A percentile compares a stretch with the other conserved stretches of the same genome.
phyloP scores from a whole-genome alignment of 2,113 vertebrate genomes.

The Guaruba guarouba region DNA sequence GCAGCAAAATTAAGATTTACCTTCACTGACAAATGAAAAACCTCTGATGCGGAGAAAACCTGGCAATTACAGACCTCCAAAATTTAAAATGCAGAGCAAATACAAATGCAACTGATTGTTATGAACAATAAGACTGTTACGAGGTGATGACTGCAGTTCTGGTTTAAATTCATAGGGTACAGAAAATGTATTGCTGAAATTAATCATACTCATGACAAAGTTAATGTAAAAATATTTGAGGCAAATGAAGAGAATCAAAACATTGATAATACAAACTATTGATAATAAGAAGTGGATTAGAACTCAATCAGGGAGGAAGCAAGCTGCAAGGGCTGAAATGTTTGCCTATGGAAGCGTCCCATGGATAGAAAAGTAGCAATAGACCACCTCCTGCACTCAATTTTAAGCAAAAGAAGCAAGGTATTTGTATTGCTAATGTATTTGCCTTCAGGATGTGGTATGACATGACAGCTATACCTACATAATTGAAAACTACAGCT shows the following conservation, averaged over 20 bases:
- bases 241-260: neutral
- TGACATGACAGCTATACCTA: neutral
- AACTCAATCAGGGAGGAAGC: neutral
- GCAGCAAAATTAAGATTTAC: neutral
- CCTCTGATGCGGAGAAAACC: neutral
- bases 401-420: neutral
- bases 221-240: neutral
- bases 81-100: neutral
- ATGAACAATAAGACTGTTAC: neutral
- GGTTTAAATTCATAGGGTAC: neutral
- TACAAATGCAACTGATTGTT: neutral
- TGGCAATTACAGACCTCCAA: accelerated
- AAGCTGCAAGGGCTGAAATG: neutral
- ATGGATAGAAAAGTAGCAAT: neutral
- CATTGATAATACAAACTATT: neutral
- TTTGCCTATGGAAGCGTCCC: neutral
- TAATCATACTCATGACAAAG: neutral
- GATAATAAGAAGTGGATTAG: neutral
- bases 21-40: neutral
- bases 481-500: neutral
- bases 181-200: neutral
- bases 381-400: neutral
- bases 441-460: neutral
- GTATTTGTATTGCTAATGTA: neutral
- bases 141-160: neutral